Conservation (phyloP, 2,113 vertebrate species). For the Mustelus asterias region DNA sequence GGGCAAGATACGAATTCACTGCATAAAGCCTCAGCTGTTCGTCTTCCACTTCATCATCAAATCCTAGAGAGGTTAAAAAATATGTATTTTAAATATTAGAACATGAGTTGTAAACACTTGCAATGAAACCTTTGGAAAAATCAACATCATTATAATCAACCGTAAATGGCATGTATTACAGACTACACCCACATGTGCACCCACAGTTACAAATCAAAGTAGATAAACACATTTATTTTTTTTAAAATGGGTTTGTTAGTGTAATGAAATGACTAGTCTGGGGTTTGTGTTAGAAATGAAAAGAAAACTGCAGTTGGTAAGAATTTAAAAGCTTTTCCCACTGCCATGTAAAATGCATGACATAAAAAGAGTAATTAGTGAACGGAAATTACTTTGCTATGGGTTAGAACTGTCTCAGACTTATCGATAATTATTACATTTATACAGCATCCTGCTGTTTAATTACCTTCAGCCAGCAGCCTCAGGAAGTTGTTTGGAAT, state of each 20-base stretch:
- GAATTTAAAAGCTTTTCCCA: neutral
- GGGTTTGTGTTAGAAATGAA: neutral
- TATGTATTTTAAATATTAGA: neutral
- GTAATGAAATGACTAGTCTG: neutral
- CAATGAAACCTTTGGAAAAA: neutral
- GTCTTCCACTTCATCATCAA: conserved; percentile 73
- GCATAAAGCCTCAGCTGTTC: conserved; percentile 73
- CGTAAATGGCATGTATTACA: neutral
- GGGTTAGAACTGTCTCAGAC: neutral
- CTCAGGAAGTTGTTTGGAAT: conserved; percentile 84
- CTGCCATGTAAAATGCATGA: neutral
- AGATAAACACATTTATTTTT: too few relatives aligned
- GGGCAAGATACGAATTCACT: conserved; percentile 70
- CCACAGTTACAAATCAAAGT: neutral
- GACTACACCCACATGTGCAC: neutral
- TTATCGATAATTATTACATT: neutral
- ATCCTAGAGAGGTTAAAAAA: conserved; percentile 49
- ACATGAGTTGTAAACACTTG: neutral
- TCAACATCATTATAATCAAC: neutral
- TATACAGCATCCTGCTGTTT: neutral
- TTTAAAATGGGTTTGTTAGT: neutral
- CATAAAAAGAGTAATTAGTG: neutral
- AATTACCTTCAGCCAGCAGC: conserved; percentile 80
- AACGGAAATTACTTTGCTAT: neutral
- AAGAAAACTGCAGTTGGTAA: neutral